phyloP scores from a whole-genome alignment of 2,888 invertebrate genomes.

The Habrosyne pyritoides region DNA sequence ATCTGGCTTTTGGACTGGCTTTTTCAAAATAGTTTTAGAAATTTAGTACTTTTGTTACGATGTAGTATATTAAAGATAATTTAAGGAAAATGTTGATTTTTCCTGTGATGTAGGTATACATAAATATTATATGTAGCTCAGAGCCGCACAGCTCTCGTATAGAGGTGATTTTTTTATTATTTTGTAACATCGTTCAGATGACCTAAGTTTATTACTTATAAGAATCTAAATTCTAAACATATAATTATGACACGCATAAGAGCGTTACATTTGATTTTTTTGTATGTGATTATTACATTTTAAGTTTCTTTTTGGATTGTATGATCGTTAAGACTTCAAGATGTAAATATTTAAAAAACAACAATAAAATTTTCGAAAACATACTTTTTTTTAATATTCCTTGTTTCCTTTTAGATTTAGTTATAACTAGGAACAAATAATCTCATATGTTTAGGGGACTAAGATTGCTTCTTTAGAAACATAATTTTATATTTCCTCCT shows the following conservation, averaged over 20 bases:
- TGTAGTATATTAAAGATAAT: slow-evolving; percentile 44
- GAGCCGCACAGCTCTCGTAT: slow-evolving; percentile 8
- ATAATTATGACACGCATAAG: slow-evolving; percentile 45
- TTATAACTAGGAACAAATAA: too few species aligned
- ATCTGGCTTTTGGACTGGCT: slow-evolving; percentile 76
- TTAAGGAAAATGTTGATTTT: slow-evolving; percentile 42
- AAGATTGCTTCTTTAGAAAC: neutral
- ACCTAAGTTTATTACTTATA: slow-evolving; percentile 21
- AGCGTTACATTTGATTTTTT: slow-evolving; percentile 61
- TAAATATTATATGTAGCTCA: slow-evolving; percentile 22
- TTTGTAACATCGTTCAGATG: slow-evolving; percentile 13
- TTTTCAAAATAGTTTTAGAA: slow-evolving; percentile 68
- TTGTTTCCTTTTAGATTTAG: neutral
- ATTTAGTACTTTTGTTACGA: slow-evolving; percentile 60
- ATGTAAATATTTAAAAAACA: slow-evolving; percentile 70
- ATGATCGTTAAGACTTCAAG: slow-evolving; percentile 60
- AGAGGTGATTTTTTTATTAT: slow-evolving; percentile 23
- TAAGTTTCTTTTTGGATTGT: slow-evolving; percentile 68
- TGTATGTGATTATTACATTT: slow-evolving; percentile 70
- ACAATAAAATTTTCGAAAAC: slow-evolving; percentile 71
- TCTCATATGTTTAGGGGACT: too few species aligned
- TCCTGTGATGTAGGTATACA: slow-evolving; percentile 41
- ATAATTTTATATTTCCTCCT: too few species aligned
- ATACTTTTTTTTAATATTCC: slow-evolving; percentile 23
- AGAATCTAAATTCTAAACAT: slow-evolving; percentile 61